Evolutionary conservation across 2,888 invertebrate genomes (phyloP), one percentile per base, ranked within the genome.

Genomic region (Thereva unica): DNA sequence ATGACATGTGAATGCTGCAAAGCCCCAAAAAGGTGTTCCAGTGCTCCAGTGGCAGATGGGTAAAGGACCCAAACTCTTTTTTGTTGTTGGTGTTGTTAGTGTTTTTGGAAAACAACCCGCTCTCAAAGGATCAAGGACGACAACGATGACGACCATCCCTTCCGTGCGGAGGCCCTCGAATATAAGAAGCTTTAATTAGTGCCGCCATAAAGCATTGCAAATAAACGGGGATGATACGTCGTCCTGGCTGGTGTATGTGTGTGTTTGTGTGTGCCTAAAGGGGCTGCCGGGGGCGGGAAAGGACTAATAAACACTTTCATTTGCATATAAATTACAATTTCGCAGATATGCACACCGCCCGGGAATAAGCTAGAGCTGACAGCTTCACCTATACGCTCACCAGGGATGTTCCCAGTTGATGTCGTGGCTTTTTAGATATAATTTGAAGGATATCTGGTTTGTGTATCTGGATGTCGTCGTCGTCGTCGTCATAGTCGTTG

Each of bases 301-400:
- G 23, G 34, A 49, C 57, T 57, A 49, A 66, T 66, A 66, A 66
- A 52, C 66, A 56, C 57, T 42, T 52, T 66, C 66, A 66, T 66
- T 66, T 66, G 66, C 66, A 66, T 66, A 66, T 66, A 66, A 66
- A 66, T 66, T 66, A 66, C 66, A 66, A 52, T 66, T 66, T 66
- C 4, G 66, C 52, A 66, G 52, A 56, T 38, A 50, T 37, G 23
- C 44, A 38, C 38, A 44, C 52, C 42, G 37, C 35, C 34, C 12
- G 64, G 64, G 64, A 64, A 54, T 64, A 52, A 44, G 35, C n/a
- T 35, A 45, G 9, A 50, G 41, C 42, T 52, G 59, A 35, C 45
- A 59, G 38, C 40, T 38, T 49, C 59, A 56, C 56, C 23, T 41
- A 10, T 55, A 37, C 38, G 8, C 47, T 12, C 38, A 63, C 44